Percentiles rank a stretch among this genome's conserved stretches.
Conservation (phyloP, 2,888 invertebrate genomes). For the Lysandra bellargus region DNA sequence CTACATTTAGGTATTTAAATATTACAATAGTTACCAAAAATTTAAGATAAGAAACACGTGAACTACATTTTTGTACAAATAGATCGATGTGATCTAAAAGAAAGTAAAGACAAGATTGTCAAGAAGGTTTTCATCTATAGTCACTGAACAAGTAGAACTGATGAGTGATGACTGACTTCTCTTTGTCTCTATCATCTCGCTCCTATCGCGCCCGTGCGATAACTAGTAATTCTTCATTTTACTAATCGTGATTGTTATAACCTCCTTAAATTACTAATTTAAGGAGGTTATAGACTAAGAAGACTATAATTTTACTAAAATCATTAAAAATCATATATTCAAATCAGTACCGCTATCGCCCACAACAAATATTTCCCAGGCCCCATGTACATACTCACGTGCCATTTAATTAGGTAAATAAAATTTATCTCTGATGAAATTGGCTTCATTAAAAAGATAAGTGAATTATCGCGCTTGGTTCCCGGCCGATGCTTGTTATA, state of each 20-base stretch:
- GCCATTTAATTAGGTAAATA: slow-evolving; percentile 12
- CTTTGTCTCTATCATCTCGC: too few relatives aligned
- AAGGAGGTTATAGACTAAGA: too few relatives aligned
- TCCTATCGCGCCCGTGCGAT: too few relatives aligned
- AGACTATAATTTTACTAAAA: not conserved
- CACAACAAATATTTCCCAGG: not conserved
- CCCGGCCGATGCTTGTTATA: not conserved
- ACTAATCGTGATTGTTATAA: too few relatives aligned
- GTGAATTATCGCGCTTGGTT: slow-evolving; percentile 10
- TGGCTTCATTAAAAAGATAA: slow-evolving; percentile 10
- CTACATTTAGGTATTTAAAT: not conserved
- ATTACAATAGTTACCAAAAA: not conserved
- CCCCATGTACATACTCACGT: not conserved
- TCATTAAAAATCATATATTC: not conserved
- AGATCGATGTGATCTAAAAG: too few relatives aligned
- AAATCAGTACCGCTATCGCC: not conserved
- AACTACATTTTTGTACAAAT: not conserved
- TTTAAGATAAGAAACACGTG: not conserved
- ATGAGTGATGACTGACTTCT: too few relatives aligned
- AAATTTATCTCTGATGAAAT: slow-evolving; percentile 25
- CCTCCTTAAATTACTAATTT: too few relatives aligned
- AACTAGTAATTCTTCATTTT: too few relatives aligned
- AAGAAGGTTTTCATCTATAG: too few relatives aligned
- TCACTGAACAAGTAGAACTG: too few relatives aligned
- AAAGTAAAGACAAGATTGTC: too few relatives aligned